These are phyloP conservation scores for Morelia viridis DNA, from an alignment of 2,797 vertebrate genomes.

Conservation along the genomic window DNA sequence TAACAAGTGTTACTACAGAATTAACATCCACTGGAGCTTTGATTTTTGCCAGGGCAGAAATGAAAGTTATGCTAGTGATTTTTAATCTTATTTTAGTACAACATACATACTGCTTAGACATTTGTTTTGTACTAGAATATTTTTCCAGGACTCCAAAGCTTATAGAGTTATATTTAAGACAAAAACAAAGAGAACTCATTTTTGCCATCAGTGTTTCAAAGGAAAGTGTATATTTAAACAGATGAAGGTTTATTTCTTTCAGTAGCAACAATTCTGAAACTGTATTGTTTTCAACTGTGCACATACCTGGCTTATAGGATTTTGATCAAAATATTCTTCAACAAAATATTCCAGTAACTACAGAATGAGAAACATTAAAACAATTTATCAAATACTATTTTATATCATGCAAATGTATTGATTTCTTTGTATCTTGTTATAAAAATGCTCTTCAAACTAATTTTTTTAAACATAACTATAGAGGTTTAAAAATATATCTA, in stretches of 20 bases:
- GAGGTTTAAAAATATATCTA: neutral
- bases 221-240: neutral
- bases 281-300: slow-evolving; percentile 30
- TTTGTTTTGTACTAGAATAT: neutral
- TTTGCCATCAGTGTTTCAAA: neutral
- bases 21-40: neutral
- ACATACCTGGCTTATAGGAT: slow-evolving; percentile 96
- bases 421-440: neutral
- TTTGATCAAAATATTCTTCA: slow-evolving; percentile 97
- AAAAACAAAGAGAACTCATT: neutral
- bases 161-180: neutral
- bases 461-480: neutral
- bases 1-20: neutral
- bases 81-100: neutral
- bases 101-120: neutral
- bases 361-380: slow-evolving; percentile 47
- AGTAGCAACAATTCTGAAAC: neutral
- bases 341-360: slow-evolving; percentile 93
- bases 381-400: slow-evolving; percentile 10
- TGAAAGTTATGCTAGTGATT: neutral
- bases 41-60: neutral
- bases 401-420: neutral
- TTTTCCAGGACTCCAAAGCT: neutral
- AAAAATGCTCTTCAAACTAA: neutral
- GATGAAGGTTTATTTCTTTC: neutral